Evolutionary conservation across 2,113 vertebrate species (phyloP).

Genomic region (Pluvianellus socialis): DNA sequence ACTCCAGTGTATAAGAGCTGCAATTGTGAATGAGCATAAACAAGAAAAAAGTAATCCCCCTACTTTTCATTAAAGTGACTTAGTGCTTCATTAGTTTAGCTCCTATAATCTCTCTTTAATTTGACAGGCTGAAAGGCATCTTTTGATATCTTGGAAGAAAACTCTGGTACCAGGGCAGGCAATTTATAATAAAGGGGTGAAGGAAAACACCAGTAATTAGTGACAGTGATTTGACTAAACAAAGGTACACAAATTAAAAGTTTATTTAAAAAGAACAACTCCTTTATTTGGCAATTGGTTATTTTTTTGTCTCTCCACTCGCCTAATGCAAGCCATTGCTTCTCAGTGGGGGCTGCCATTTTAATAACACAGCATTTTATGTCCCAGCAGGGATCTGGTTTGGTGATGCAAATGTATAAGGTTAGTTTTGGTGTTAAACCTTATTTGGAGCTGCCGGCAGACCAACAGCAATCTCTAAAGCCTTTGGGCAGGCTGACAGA

Average conservation of each 20-base stretch:
- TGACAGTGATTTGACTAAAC: background rate
- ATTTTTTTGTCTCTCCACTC: background rate
- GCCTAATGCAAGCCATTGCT: background rate
- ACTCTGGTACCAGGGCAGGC: background rate
- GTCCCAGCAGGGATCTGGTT: background rate
- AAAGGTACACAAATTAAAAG: background rate
- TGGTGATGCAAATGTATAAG: background rate
- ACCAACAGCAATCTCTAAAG: background rate
- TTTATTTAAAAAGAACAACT: background rate
- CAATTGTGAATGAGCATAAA: background rate
- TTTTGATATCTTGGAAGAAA: background rate
- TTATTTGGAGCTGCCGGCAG: background rate
- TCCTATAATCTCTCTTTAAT: slow-evolving; percentile 9
- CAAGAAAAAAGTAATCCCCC: background rate
- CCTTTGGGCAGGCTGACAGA: background rate
- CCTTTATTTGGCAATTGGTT: background rate
- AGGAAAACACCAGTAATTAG: background rate
- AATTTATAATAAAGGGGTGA: background rate
- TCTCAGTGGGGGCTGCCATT: background rate
- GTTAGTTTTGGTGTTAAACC: background rate
- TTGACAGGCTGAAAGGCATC: background rate
- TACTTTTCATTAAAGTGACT: background rate
- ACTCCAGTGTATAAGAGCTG: background rate
- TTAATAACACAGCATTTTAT: background rate
- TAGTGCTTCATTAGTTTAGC: background rate